Evolutionary conservation across 1,140 invertebrate genomes (phyloP).

Genomic region (Scaptomyza graminum): DNA sequence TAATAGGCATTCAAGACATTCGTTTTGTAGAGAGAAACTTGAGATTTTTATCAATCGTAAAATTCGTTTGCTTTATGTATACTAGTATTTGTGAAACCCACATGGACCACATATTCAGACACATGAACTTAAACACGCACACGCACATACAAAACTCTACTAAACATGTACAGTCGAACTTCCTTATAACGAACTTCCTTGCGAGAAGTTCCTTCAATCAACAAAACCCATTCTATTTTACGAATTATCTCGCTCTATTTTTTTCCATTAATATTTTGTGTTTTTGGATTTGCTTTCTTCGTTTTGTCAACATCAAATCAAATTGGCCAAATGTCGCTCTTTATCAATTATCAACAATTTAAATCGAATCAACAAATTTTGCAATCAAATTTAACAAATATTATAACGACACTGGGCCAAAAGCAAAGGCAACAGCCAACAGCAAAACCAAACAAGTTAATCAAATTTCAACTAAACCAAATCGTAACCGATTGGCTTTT

Average conservation of each 20-base stretch:
- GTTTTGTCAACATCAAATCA: conserved; percentile 20
- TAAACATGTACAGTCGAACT: neutral
- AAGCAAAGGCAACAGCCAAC: neutral
- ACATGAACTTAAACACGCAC: conserved; percentile 14
- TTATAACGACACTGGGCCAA: neutral
- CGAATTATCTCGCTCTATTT: too few relatives aligned
- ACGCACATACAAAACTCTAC: neutral
- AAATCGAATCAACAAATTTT: conserved; percentile 30
- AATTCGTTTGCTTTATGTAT: too few relatives aligned
- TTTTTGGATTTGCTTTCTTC: conserved; percentile 10
- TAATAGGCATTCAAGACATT: too few relatives aligned
- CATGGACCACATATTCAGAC: conserved; percentile 17
- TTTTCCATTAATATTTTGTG: neutral
- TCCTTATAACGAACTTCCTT: too few relatives aligned
- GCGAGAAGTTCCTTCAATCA: too few relatives aligned
- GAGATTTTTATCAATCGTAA: too few relatives aligned
- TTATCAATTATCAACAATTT: conserved; percentile 11
- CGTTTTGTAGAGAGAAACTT: too few relatives aligned
- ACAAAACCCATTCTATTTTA: too few relatives aligned
- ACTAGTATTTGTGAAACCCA: too few relatives aligned
- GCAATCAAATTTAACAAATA: conserved; percentile 4
- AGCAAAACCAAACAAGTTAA: conserved; percentile 7
- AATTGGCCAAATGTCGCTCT: conserved; percentile 29
- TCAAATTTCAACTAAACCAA: conserved; percentile 8
- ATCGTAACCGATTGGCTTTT: conserved; percentile 25